Percentiles rank a stretch among this genome's conserved stretches.
These are phyloP conservation scores for Sinella curviseta DNA, from an alignment of 1,140 invertebrate genomes.

Conservation along the genomic window DNA sequence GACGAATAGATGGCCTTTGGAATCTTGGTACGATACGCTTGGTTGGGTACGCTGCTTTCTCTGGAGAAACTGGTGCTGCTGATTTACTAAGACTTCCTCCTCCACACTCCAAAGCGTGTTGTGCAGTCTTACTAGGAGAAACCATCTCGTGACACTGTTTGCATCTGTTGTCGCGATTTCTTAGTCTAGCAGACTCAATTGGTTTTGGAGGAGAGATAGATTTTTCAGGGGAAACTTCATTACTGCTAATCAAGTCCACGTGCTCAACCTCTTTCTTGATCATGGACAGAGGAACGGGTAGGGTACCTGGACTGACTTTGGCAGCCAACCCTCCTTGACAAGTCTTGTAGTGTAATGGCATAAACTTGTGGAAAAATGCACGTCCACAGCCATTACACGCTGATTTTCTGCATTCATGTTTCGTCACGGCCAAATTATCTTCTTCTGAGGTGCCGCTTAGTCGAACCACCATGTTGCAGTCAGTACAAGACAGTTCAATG, in stretches of 20 bases:
- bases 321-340: background rate
- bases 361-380: background rate
- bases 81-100: background rate
- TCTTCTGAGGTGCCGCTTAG: background rate
- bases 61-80: too few species aligned
- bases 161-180: constrained; percentile 37
- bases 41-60: too few species aligned
- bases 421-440: background rate
- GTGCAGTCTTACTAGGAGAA: constrained; percentile 35
- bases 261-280: background rate
- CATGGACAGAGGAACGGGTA: background rate
- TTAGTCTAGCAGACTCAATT: constrained; percentile 16
- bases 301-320: background rate
- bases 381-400: background rate
- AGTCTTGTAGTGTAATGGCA: background rate
- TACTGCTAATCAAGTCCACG: background rate
- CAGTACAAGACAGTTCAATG: background rate
- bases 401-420: background rate
- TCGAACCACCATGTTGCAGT: background rate
- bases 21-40: too few species aligned
- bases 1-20: too few species aligned
- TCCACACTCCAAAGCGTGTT: background rate
- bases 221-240: background rate
- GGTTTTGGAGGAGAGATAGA: too few species aligned
- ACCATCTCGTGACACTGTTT: constrained; percentile 32